Base-by-base conservation (phyloP, 2,888 invertebrate species). In the Parapristionchus giblindavisi region DNA sequence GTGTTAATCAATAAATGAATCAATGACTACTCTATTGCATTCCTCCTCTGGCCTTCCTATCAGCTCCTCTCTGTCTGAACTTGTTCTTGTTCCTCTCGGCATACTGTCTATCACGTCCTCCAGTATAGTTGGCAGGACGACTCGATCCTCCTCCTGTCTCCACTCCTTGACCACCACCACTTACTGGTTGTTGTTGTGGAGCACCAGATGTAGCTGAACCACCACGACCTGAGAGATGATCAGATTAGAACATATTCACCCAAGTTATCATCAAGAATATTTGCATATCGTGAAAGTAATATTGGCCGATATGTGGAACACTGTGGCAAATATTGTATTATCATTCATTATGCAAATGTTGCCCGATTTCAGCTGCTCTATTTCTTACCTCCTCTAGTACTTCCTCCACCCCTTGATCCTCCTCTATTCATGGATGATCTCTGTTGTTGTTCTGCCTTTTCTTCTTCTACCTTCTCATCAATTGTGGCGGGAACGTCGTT, bases 61-160 rank as follows among this genome's bases (percentile, higher is more conserved):
- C 83, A 27, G 82, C 82, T 71, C 83, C 83, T 36, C 83, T 70
- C 76, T 83, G 82, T 43, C 80, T 79, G 61, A 68, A 58, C 74
- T 79, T 78, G 61, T 79, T 76, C 76, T 83, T 83, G 76, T 83
- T 78, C 24, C 79, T 72, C 63, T 83, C 83, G 60, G 82, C 81
- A 75, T 77, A 56, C 75, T 83, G 82, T 2, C 83, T 76, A 56
- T 80, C 74, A 1, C 81, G 65, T 43, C 83, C 83, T 6, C 83
- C 83, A 5, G 82, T 82, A 75, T 83, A 83, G 21, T 29, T 58
- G 21, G n/a, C 71, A n/a, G 34, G 54, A 5, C 54, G 52, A 29
- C 29, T 54, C 29, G n/a, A 38, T 27, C 63, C 36, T 32, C 43
- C 14, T 27, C 24, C 48, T 38, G 21, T 27, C 21, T 43, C 27